These are phyloP conservation scores for Lycocerus yunnanus DNA, from an alignment of 2,888 invertebrate species.

Conservation along the genomic window DNA sequence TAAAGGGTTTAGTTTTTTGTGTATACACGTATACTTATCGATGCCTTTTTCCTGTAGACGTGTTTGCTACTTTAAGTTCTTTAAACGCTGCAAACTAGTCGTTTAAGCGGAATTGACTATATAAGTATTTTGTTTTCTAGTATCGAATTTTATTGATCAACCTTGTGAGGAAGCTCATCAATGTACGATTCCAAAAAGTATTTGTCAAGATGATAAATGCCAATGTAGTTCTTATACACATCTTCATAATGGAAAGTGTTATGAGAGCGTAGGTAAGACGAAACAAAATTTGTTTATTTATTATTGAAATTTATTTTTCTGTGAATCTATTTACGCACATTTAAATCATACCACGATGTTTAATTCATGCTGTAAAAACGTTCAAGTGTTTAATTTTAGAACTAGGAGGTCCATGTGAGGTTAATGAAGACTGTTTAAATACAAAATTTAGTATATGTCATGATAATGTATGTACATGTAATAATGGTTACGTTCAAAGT, in stretches of 20 bases:
- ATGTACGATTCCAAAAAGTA: conserved; percentile 37
- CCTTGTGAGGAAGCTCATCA: conserved; percentile 43
- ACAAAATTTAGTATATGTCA: conserved; percentile 38
- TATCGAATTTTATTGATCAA: conserved; percentile 38
- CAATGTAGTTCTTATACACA: conserved; percentile 41
- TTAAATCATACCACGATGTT: not conserved
- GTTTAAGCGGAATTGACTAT: no score
- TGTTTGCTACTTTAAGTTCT: no score
- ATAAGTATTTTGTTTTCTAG: no score
- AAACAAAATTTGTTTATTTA: not conserved
- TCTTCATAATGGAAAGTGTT: conserved; percentile 32
- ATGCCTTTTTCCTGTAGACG: no score
- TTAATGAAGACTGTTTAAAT: conserved; percentile 40
- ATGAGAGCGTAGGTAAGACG: conserved; percentile 11
- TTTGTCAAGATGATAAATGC: conserved; percentile 43
- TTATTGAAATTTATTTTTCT: not conserved
- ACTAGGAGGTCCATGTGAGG: conserved; percentile 41
- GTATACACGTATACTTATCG: no score
- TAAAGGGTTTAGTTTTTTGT: no score
- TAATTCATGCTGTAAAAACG: not conserved
- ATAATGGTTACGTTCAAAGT: conserved; percentile 34
- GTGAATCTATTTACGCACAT: not conserved
- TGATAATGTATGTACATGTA: conserved; percentile 40
- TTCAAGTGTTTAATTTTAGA: conserved; percentile 34
- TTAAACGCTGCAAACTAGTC: no score